Evolutionary conservation across 1,140 invertebrate genomes (phyloP), one percentile per base, ranked within the genome.

Genomic region (Stenopsyche tienmushanensis): DNA sequence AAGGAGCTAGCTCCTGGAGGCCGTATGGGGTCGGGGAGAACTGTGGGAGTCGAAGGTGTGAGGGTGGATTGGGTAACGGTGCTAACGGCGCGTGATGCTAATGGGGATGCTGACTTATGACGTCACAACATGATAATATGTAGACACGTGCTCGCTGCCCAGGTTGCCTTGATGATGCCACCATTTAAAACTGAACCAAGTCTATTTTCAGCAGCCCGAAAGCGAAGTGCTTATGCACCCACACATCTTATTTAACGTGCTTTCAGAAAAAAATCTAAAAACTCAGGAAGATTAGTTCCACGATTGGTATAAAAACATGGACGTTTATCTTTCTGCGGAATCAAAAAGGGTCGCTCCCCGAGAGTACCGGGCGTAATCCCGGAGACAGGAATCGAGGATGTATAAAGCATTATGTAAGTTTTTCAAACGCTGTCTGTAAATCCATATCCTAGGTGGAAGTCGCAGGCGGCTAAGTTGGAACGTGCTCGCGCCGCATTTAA

Each of bases 31-130:
- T 26, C 41, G 42, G 23, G 55, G 25, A 3, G 21, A 50, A 20
- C 23, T n/a, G 18, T 23, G 23, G 5, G 52, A 23, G 34, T 54
- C 2, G 55, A 23, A 25, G 24, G 41, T 15, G 44, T 47, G 29
- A 34, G 55, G 39, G 53, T 18, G 53, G 53, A 55, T 39, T 34
- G 53, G 53, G 55, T 58, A 45, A 42, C 55, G 53, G 26, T 29
- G 53, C 29, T 57, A 57, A 57, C 53, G 55, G 55, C 55, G 55
- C 42, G 57, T 60, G 57, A 60, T 60, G 57, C 57, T 60, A 60
- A 60, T 60, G 57, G 57, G 57, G 57, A 60, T 60, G 57, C 57
- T 60, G 57, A 60, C 57, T 60, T 60, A 60, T 60, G 57, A 60
- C 57, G 57, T 60, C 57, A 60, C 57, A 47, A 47, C 41, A 47